Evolutionary conservation across 2,797 vertebrate genomes (phyloP), one percentile per base, ranked within the genome.

Genomic region (Apodemus agrarius): DNA sequence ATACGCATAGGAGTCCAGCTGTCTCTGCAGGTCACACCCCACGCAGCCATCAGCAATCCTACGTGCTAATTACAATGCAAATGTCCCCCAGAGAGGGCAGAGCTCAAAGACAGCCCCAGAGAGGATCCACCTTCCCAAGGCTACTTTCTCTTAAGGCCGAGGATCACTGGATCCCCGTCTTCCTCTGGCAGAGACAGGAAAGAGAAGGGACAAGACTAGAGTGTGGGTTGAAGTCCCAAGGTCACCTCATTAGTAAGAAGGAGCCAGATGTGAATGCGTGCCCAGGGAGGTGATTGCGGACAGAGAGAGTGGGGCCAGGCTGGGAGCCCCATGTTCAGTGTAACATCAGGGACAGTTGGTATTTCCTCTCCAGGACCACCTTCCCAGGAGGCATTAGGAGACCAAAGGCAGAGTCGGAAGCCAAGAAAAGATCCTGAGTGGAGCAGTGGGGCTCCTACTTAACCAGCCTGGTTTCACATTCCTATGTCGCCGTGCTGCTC

Each of bases 221-320:
- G 37, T 24, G 16, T 22, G 21, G 2, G 2, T 67, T 76, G 37
- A n/a, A 65, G 43, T 43, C 80, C 75, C 0, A 1, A 78, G 37
- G 79, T n/a, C 9, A 24, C 12, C 81, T 95, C 90, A 46, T 96
- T 82, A 90, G 75, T 69, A 81, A 19, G 80, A 76, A 94, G 54
- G 76, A 90, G 29, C 2, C 1, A 0, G 80, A 40, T 72, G 4
- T 82, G 49, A 2, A 78, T 43, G 43, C n/a, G 43, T 43, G 43
- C 84, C 2, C 40, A 91, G 40, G 19, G 21, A 12, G 17, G 26
- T 11, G 40, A 79, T 40, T 0, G 1, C 2, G 49, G 94, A 92
- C 86, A 93, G 91, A 69, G 92, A 74, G 54, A 1, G 24, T 86
- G 54, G 22, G 54, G 49, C 54, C 75, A 79, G 92, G 90, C 84